Evolutionary conservation across 2,797 vertebrate species (phyloP).

Genomic region (Stomatorhinus walkeri): DNA sequence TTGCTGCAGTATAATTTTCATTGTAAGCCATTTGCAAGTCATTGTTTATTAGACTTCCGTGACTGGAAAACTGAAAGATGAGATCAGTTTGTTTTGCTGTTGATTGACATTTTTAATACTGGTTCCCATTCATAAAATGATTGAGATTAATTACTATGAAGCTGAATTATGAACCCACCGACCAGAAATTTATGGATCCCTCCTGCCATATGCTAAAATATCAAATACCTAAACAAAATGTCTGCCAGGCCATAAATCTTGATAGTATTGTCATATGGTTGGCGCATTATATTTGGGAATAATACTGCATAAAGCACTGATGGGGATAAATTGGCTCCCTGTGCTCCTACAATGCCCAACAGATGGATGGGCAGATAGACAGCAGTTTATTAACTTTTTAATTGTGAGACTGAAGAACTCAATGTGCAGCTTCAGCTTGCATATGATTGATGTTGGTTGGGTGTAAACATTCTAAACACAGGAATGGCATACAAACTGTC

Average conservation of each 20-base stretch:
- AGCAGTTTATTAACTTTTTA: conserved; percentile 10
- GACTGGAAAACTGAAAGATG: not conserved
- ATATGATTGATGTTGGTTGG: not conserved
- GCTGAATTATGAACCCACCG: not conserved
- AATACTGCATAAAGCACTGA: not conserved
- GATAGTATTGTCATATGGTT: not conserved
- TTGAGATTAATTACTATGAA: not conserved
- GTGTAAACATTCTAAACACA: not conserved
- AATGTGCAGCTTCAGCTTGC: not conserved
- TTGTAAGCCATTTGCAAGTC: not conserved
- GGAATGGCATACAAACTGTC: not conserved
- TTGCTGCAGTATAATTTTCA: not conserved
- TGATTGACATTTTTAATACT: not conserved
- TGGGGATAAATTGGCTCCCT: conserved; percentile 12
- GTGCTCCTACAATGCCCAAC: not conserved
- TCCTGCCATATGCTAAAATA: conserved; percentile 4
- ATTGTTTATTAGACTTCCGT: not conserved
- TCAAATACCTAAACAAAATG: not conserved
- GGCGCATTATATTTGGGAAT: conserved; percentile 9
- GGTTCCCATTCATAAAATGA: not conserved
- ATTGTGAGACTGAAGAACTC: not conserved
- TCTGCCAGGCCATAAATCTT: conserved; percentile 14
- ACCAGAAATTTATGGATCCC: not conserved
- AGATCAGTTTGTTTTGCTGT: not conserved
- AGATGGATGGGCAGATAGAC: conserved; percentile 22